A percentile compares a stretch with the other conserved stretches of the same genome.
phyloP scores from a whole-genome alignment of 2,888 invertebrate genomes.

The Eucera pruinosa region DNA sequence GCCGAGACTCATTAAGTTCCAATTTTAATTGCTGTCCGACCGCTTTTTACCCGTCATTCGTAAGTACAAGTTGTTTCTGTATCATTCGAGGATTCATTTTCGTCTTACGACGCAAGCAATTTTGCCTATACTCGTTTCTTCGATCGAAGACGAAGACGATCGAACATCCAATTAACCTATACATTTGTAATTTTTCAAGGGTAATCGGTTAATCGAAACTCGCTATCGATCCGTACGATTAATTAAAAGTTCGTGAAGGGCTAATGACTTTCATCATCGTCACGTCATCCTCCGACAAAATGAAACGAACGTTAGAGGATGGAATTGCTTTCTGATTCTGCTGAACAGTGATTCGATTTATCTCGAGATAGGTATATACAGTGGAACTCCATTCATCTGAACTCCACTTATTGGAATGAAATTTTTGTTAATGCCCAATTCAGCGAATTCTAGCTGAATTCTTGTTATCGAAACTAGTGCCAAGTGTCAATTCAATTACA shows the following conservation, averaged over 20 bases:
- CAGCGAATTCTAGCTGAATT: too few species aligned
- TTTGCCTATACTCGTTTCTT: background rate
- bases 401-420: too few species aligned
- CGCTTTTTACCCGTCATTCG: background rate
- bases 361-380: background rate
- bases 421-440: too few species aligned
- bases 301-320: background rate
- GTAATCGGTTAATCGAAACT: slow-evolving; percentile 26
- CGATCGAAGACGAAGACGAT: slow-evolving; percentile 2
- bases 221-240: slow-evolving; percentile 15
- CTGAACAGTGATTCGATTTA: background rate
- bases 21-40: slow-evolving; percentile 26
- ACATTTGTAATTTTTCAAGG: slow-evolving; percentile 5
- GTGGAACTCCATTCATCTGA: too few species aligned
- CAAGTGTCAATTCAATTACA: too few species aligned
- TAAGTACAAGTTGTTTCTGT: background rate
- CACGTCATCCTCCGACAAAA: background rate
- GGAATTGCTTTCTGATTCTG: background rate
- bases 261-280: slow-evolving; percentile 21
- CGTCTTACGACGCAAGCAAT: background rate
- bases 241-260: slow-evolving; percentile 3
- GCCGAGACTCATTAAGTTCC: slow-evolving; percentile 13
- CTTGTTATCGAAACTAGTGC: too few species aligned
- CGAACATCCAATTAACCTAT: slow-evolving; percentile 20
- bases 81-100: background rate